Conservation (phyloP, 2,888 invertebrate genomes). For the Idaea dimidiata region DNA sequence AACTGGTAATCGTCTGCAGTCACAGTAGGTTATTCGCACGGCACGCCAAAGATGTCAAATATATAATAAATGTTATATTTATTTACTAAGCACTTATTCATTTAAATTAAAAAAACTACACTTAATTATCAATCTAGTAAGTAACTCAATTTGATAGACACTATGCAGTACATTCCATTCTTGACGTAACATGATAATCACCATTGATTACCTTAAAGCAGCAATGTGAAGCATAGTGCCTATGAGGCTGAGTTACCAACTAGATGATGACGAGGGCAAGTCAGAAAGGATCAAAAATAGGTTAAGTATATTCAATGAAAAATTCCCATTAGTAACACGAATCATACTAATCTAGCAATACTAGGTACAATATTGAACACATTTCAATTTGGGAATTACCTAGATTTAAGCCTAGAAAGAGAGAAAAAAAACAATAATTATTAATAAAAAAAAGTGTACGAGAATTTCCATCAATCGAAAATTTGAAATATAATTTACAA, state of each 20-base stretch:
- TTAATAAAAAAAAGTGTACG: neutral
- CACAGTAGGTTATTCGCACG: too few species aligned
- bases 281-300: neutral
- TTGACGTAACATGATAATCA: too few species aligned
- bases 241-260: neutral
- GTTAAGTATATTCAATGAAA: neutral
- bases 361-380: constrained; percentile 71
- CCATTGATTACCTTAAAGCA: too few species aligned
- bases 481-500: neutral
- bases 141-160: too few species aligned
- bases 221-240: too few species aligned
- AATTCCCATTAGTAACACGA: neutral
- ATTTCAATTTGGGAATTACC: constrained; percentile 56
- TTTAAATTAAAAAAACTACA: too few species aligned
- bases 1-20: too few species aligned
- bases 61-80: too few species aligned
- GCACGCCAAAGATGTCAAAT: too few species aligned
- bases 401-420: constrained; percentile 23
- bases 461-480: neutral
- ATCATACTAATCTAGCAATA: constrained; percentile 55
- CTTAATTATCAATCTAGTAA: too few species aligned
- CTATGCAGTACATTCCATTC: too few species aligned
- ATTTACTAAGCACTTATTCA: too few species aligned
- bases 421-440: neutral
- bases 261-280: neutral